phyloP scores from a whole-genome alignment of 2,113 vertebrate species.

The Caranx ignobilis region DNA sequence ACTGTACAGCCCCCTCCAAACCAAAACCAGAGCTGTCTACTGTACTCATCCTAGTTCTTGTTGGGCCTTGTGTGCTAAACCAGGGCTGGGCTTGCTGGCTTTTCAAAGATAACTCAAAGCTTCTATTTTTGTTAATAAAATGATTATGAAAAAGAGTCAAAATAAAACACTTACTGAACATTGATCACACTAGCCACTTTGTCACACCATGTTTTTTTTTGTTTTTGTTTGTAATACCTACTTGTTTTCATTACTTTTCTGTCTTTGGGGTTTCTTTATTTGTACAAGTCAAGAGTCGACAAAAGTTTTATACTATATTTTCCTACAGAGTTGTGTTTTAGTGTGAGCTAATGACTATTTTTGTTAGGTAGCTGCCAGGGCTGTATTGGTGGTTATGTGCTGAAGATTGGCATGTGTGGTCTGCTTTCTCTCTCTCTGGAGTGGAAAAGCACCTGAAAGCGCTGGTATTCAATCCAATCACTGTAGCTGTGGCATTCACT shows the following conservation, averaged over 20 bases:
- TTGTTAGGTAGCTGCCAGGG: constrained; percentile 49
- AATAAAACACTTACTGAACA: constrained; percentile 81
- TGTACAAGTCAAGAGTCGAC: constrained; percentile 73
- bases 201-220: constrained; percentile 69
- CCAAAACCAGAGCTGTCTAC: constrained; percentile 80
- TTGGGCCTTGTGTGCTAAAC: constrained; percentile 46
- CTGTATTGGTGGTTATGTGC: constrained; percentile 68
- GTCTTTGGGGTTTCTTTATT: constrained; percentile 67
- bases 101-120: constrained; percentile 83
- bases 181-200: constrained; percentile 84
- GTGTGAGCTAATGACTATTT: constrained; percentile 77
- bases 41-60: constrained; percentile 69
- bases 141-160: constrained; percentile 67
- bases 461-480: constrained; percentile 53
- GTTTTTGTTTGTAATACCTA: constrained; percentile 71
- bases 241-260: constrained; percentile 54
- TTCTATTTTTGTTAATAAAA: constrained; percentile 89
- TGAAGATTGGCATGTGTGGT: constrained; percentile 35
- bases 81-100: constrained; percentile 73
- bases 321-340: constrained; percentile 81
- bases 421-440: constrained; percentile 26
- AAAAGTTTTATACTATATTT: constrained; percentile 87
- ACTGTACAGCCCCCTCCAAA: constrained; percentile 77
- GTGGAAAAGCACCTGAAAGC: constrained; percentile 42
- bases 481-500: constrained; percentile 48